Conservation (phyloP, 2,113 vertebrate species). For the Meriones unguiculatus region DNA sequence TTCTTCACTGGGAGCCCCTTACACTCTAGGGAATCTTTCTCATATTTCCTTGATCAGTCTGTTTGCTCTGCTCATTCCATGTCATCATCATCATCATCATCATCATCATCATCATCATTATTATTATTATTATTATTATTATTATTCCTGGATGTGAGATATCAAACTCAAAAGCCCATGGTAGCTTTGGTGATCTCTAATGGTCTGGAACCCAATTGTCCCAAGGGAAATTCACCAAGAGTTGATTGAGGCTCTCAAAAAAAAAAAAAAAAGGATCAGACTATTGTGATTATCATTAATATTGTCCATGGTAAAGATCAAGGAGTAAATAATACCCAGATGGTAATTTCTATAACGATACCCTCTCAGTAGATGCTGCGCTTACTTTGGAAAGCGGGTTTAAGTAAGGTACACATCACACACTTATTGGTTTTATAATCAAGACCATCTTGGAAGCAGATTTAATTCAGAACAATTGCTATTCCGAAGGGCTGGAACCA, state of each 20-base stretch:
- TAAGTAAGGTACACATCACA: neutral
- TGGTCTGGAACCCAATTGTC: no score
- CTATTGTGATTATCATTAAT: neutral
- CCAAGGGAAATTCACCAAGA: neutral
- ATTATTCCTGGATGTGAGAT: neutral
- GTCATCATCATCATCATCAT: no score
- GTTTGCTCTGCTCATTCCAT: neutral
- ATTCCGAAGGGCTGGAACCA: neutral
- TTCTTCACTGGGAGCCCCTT: neutral
- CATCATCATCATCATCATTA: no score
- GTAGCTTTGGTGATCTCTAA: neutral
- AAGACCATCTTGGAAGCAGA: neutral
- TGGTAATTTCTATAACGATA: neutral
- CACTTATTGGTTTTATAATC: neutral
- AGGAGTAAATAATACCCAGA: neutral
- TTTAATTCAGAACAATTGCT: neutral
- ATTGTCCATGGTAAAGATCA: neutral
- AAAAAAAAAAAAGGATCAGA: neutral
- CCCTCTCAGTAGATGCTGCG: neutral
- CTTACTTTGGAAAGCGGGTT: neutral
- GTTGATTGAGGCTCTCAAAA: neutral
- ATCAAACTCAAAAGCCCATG: neutral
- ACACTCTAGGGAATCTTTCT: no score
- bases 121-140: no score
- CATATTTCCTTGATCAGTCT: neutral